A percentile compares a stretch with the other conserved stretches of the same genome.
Conservation (phyloP, 2,113 vertebrate species). For the Spizaetus ornatus region DNA sequence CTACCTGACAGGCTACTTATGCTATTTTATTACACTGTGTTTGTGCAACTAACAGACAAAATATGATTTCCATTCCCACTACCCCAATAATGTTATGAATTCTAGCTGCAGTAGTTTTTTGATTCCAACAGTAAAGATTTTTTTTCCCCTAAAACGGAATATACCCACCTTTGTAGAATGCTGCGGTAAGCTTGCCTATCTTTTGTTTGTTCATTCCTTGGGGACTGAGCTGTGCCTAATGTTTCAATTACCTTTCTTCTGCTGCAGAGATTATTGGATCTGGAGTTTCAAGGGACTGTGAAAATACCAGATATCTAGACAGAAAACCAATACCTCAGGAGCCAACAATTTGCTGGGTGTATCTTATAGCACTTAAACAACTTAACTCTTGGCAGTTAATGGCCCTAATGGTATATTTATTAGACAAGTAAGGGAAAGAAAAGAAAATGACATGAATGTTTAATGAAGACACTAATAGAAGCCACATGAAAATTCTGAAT, state of each 20-base stretch:
- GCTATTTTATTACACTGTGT: background rate
- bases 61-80: background rate
- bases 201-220: background rate
- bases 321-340: conserved; percentile 47
- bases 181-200: background rate
- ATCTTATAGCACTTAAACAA: conserved; percentile 54
- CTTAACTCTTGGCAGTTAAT: conserved; percentile 22
- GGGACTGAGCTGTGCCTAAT: background rate
- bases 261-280: conserved; percentile 31
- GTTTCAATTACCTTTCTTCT: conserved; percentile 44
- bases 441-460: conserved; percentile 45
- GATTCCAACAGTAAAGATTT: background rate
- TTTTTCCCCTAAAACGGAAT: background rate
- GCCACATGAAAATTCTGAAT: conserved; percentile 4
- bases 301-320: conserved; percentile 37
- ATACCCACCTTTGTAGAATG: background rate
- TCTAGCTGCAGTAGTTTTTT: background rate
- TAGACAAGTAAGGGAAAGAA: conserved; percentile 35
- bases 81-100: background rate
- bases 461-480: conserved; percentile 45
- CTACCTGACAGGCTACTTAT: background rate
- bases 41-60: background rate
- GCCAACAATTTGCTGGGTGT: background rate
- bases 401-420: conserved; percentile 49
- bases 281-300: conserved; percentile 4